phyloP scores from a whole-genome alignment of 2,113 vertebrate species.

The Paradoxurus hermaphroditus region DNA sequence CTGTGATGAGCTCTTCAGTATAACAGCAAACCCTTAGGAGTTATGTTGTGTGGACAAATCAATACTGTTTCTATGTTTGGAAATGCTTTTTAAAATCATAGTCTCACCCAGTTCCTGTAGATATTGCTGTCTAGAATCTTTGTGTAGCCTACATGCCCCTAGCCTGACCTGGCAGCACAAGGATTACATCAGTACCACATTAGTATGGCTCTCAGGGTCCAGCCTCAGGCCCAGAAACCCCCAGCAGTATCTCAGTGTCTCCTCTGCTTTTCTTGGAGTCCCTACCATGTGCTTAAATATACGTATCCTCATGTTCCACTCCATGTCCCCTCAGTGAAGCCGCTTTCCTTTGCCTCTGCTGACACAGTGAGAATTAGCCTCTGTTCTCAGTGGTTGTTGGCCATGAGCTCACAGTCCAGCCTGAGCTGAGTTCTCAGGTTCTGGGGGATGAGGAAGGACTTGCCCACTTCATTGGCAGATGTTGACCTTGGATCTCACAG shows the following conservation, averaged over 20 bases:
- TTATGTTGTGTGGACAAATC: not conserved
- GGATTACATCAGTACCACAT: rapidly evolving
- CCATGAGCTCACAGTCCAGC: rapidly evolving
- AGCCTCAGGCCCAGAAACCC: not conserved
- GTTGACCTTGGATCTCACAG: not conserved
- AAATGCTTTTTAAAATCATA: not conserved
- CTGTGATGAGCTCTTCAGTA: not conserved
- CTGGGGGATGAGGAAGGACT: not conserved
- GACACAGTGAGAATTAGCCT: not conserved
- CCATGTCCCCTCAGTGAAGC: rapidly evolving
- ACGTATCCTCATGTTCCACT: not conserved
- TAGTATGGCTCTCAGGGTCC: rapidly evolving
- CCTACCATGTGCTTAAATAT: not conserved
- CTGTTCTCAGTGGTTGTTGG: not conserved
- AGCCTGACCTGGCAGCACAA: not conserved
- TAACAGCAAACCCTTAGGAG: not conserved
- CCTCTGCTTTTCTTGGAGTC: not conserved
- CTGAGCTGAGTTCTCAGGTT: rapidly evolving
- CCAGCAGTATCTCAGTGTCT: not conserved
- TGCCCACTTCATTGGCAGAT: rapidly evolving
- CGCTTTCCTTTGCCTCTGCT: not conserved
- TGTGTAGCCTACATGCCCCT: rapidly evolving
- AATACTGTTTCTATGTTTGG: rapidly evolving
- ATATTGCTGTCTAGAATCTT: not conserved
- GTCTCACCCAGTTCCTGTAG: rapidly evolving